Base-by-base conservation (phyloP, 1,140 invertebrate species). In the Helicorthomorpha holstii region DNA sequence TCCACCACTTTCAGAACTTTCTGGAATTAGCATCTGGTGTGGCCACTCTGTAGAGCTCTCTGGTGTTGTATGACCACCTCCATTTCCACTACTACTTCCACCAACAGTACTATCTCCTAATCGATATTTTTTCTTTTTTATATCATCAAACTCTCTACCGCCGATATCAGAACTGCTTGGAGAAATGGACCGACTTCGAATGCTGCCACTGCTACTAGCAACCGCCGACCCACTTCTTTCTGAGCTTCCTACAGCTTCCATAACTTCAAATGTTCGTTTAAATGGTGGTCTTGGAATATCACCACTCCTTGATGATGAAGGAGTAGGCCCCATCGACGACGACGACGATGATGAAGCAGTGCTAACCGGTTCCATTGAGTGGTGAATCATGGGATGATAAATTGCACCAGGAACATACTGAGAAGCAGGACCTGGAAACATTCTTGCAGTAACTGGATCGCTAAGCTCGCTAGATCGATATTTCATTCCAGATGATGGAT, bases 41-140 rank as follows among this genome's bases (percentile, higher is more conserved):
- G 45, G 43, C 10, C 53, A 27, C n/a, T 58, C 57, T n/a, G 53
- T 58, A 12, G 57, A 57, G 49, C 57, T 58, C 41, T 55, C 57
- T 22, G 57, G 55, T 22, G 19, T 34, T 7, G 29, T 16, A 34
- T 34, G 29, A 7, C 7, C 16, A 16, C 29, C 47, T 12, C 12
- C 14, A 14, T 27, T 24, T 23, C 24, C 25, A 24, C 22, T 26
- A 48, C 4, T n/a, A 16, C 26, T 24, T 24, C n/a, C 16, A 27
- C 47, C 24, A 22, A 14, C 22, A n/a, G 44, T 14, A 25, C 7
- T n/a, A 24, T 52, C 49, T 34, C 55, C 57, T 12, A 51, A 27
- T 19, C 57, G 51, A 24, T 45, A 50, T 51, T 54, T 53, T 45
- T 58, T 56, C 2, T 21, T 51, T 14, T 24, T 34, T 7, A 16